Evolutionary conservation across 1,140 invertebrate genomes (phyloP).

Genomic region (Dinothrombium tinctorium): DNA sequence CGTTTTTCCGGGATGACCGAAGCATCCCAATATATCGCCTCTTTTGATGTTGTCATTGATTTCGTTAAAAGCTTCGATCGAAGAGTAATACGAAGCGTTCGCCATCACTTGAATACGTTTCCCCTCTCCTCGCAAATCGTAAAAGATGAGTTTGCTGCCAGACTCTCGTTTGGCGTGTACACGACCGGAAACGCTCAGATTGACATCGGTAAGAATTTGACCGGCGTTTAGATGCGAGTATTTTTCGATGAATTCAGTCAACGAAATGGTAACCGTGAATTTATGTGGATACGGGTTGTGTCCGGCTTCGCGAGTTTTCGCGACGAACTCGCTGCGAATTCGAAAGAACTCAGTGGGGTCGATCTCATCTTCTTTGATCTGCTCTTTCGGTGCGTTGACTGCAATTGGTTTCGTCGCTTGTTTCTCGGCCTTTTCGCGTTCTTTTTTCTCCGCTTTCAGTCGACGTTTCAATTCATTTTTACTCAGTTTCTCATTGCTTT

Average conservation of each 20-base stretch:
- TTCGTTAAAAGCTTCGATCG: slow-evolving; percentile 40
- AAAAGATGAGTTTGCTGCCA: slow-evolving; percentile 85
- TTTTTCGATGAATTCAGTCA: slow-evolving; percentile 70
- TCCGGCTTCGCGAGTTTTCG: slow-evolving; percentile 45
- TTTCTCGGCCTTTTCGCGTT: slow-evolving; percentile 75
- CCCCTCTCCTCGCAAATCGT: slow-evolving; percentile 81
- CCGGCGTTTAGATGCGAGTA: slow-evolving; percentile 40
- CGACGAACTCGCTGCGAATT: slow-evolving; percentile 44
- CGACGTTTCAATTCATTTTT: slow-evolving; percentile 71
- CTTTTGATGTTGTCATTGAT: slow-evolving; percentile 63
- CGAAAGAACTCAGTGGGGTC: slow-evolving; percentile 85
- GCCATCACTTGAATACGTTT: slow-evolving; percentile 77
- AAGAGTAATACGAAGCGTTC: slow-evolving; percentile 43
- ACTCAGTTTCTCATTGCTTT: slow-evolving; percentile 1
- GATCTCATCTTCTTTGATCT: slow-evolving; percentile 25
- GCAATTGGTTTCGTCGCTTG: too few relatives aligned
- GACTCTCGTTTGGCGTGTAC: slow-evolving; percentile 83
- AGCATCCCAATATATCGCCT: slow-evolving; percentile 85
- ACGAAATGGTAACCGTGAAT: slow-evolving; percentile 70
- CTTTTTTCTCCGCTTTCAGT: slow-evolving; percentile 71
- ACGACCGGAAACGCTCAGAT: slow-evolving; percentile 57
- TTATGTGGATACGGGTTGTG: slow-evolving; percentile 82
- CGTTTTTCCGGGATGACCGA: slow-evolving; percentile 72
- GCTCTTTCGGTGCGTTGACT: slow-evolving; percentile 18
- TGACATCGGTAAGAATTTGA: slow-evolving; percentile 45